Conservation (phyloP, 2,113 vertebrate genomes). For the Epinephelus moara region DNA sequence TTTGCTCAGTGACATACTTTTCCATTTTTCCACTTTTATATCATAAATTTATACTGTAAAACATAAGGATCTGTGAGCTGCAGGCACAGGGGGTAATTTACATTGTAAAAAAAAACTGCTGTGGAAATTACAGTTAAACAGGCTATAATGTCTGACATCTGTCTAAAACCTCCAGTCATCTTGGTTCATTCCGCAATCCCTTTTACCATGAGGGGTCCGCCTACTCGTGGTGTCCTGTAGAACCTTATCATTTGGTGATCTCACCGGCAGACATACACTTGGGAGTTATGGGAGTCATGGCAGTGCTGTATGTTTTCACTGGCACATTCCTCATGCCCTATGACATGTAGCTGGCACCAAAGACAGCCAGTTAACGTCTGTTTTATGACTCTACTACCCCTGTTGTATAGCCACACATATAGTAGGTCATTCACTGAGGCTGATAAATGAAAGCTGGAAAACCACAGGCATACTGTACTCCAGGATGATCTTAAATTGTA, state of each 20-base stretch:
- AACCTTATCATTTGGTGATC: background rate
- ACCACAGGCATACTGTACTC: background rate
- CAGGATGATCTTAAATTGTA: background rate
- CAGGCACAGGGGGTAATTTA: background rate
- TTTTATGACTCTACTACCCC: background rate
- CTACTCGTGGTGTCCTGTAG: background rate
- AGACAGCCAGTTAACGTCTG: background rate
- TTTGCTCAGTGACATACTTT: background rate
- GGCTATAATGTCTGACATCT: slow-evolving; percentile 19
- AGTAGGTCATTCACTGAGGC: background rate
- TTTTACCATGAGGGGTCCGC: background rate
- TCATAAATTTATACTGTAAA: background rate
- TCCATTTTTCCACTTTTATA: background rate
- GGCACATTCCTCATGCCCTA: background rate
- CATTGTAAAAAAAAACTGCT: background rate
- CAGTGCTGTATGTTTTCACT: background rate
- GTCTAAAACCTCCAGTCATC: background rate
- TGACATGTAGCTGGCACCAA: background rate
- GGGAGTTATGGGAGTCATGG: background rate
- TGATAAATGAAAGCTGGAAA: background rate
- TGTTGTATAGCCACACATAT: background rate
- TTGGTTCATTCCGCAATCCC: background rate
- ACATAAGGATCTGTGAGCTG: background rate
- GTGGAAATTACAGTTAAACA: background rate
- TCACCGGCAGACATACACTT: background rate